A percentile compares a stretch with the other conserved stretches of the same genome.
These are phyloP conservation scores for Physeter macrocephalus DNA, from an alignment of 2,113 vertebrate genomes.

Conservation along the genomic window DNA sequence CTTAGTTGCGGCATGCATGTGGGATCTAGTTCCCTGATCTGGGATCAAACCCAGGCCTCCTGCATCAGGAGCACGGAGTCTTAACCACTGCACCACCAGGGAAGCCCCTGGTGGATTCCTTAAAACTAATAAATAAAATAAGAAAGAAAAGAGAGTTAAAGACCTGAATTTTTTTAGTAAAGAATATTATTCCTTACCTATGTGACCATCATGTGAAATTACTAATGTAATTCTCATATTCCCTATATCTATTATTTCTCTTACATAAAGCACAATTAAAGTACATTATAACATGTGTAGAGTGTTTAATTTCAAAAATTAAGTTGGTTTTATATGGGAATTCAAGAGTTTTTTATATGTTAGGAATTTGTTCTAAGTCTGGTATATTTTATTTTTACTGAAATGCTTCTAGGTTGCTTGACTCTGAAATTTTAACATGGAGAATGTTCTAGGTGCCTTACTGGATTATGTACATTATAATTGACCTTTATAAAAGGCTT, in stretches of 20 bases:
- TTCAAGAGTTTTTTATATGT: neutral
- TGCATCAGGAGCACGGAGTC: too few relatives aligned
- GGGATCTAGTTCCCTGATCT: too few relatives aligned
- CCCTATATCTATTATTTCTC: neutral
- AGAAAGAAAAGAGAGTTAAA: neutral
- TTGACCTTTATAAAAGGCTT: neutral
- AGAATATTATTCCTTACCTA: neutral
- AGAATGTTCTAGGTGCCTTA: neutral
- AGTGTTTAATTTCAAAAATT: neutral
- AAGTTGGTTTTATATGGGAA: neutral
- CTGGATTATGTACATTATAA: neutral
- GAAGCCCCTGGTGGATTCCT: neutral
- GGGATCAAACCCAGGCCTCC: too few relatives aligned
- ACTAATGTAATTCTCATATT: neutral
- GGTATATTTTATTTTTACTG: neutral
- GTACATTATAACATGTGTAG: neutral
- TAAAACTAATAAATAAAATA: too few relatives aligned
- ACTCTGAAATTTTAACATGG: neutral
- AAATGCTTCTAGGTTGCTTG: neutral
- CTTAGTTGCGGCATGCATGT: too few relatives aligned
- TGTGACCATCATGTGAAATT: neutral
- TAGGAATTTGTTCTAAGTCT: neutral
- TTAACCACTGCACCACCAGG: too few relatives aligned
- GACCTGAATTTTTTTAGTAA: neutral
- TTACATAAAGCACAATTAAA: neutral